phyloP scores from a whole-genome alignment of 2,797 vertebrate genomes.

The Momotus momota region DNA sequence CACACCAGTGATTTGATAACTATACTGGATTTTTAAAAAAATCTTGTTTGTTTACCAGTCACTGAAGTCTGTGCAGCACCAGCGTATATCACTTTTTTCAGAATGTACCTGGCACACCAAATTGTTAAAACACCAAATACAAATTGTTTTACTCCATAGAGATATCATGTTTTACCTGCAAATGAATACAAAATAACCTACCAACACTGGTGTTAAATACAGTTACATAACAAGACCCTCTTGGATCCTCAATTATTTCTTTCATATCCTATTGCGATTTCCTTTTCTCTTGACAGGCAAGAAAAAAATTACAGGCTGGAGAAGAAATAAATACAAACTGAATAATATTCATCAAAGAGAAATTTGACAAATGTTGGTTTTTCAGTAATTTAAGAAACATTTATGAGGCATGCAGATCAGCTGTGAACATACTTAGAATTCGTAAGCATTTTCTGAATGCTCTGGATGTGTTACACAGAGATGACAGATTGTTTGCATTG shows the following conservation, averaged over 20 bases:
- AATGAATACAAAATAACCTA: not conserved
- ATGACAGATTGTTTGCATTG: conserved; percentile 30
- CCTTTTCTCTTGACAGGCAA: not conserved
- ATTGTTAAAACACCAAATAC: not conserved
- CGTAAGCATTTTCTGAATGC: not conserved
- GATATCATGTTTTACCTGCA: not conserved
- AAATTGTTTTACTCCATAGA: not conserved
- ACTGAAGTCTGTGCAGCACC: not conserved
- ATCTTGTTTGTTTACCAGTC: fast-evolving
- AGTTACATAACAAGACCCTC: not conserved
- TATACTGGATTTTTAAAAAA: not conserved
- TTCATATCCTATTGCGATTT: not conserved
- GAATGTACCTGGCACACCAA: not conserved
- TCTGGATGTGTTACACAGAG: not conserved
- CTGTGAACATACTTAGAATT: not conserved
- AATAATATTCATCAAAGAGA: conserved; percentile 15
- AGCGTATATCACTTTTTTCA: not conserved
- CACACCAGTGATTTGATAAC: not conserved
- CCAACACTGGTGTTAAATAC: not conserved
- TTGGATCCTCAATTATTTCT: not conserved
- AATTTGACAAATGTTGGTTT: not conserved
- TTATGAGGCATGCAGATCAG: not conserved
- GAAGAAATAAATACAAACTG: not conserved
- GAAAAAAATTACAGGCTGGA: not conserved
- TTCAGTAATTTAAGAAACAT: conserved; percentile 37